Evolutionary conservation across 2,113 vertebrate genomes (phyloP).

Genomic region (Sturnus vulgaris): DNA sequence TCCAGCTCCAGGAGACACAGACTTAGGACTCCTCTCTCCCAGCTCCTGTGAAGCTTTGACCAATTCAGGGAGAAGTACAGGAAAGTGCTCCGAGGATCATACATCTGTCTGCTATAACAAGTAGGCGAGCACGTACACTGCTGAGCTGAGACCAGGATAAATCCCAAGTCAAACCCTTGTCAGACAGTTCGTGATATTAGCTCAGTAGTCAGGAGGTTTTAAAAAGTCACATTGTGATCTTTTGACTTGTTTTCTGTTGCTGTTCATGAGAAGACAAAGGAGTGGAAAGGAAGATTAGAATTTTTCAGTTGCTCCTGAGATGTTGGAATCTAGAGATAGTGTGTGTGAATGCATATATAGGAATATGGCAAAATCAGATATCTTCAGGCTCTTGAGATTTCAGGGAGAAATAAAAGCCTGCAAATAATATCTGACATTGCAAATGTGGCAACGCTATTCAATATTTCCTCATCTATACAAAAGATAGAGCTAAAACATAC

Average conservation of each 20-base stretch:
- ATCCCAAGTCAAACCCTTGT: not conserved
- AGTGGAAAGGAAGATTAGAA: not conserved
- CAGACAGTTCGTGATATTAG: not conserved
- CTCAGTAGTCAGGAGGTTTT: not conserved
- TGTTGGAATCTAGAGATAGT: not conserved
- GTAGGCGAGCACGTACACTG: not conserved
- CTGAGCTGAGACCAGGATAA: not conserved
- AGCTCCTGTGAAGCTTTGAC: not conserved
- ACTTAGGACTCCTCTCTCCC: not conserved
- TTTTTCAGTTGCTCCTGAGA: not conserved
- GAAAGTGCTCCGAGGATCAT: not conserved
- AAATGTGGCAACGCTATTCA: not conserved
- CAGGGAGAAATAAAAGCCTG: rapidly evolving
- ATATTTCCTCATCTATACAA: not conserved
- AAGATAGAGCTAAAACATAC: not conserved
- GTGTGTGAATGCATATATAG: not conserved
- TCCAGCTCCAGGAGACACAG: not conserved
- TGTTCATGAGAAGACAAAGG: not conserved
- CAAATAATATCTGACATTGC: not conserved
- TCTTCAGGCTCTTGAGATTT: not conserved
- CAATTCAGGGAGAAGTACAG: not conserved
- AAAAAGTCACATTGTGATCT: not conserved
- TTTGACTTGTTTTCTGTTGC: not conserved
- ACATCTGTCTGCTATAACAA: not conserved
- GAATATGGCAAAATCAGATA: not conserved